Percentiles rank a stretch among this genome's conserved stretches.
These are phyloP conservation scores for Pyrgilauda ruficollis DNA, from an alignment of 2,113 vertebrate genomes.

Conservation along the genomic window DNA sequence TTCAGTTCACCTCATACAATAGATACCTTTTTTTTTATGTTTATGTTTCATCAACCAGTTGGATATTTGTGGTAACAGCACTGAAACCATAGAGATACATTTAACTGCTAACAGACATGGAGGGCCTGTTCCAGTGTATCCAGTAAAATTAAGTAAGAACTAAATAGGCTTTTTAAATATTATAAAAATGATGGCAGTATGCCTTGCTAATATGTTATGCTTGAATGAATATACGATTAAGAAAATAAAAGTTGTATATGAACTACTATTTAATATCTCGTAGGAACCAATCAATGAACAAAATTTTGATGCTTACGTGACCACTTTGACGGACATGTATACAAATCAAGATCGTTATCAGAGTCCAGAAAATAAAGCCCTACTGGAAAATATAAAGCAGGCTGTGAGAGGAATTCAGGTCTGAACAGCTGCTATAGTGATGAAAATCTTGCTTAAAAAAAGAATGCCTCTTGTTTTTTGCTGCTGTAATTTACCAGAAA, in stretches of 20 bases:
- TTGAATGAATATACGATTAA: slow-evolving; percentile 76
- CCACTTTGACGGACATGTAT: slow-evolving; percentile 98
- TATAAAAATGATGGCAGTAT: slow-evolving; percentile 47
- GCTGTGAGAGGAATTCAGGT: slow-evolving; percentile 99
- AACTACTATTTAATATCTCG: slow-evolving; percentile 83
- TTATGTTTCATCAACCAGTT: slow-evolving; percentile 65
- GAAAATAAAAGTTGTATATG: slow-evolving; percentile 79
- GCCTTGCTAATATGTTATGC: slow-evolving; percentile 72
- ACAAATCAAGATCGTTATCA: slow-evolving; percentile 98
- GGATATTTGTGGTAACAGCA: slow-evolving; percentile 69
- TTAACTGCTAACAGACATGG: slow-evolving; percentile 64
- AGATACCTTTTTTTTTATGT: slow-evolving; percentile 60
- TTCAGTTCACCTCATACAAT: slow-evolving; percentile 53
- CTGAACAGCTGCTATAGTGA: slow-evolving; percentile 80
- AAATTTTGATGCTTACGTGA: slow-evolving; percentile 99
- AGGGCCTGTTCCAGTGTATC: slow-evolving; percentile 69
- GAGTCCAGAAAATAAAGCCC: slow-evolving; percentile 97
- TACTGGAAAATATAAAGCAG: slow-evolving; percentile 99
- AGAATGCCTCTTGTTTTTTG: slow-evolving; percentile 84
- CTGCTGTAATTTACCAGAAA: slow-evolving; percentile 89
- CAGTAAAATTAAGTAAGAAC: slow-evolving; percentile 66
- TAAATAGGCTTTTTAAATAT: slow-evolving; percentile 55
- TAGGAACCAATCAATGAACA: slow-evolving; percentile 98
- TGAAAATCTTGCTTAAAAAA: slow-evolving; percentile 78
- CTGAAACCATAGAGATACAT: slow-evolving; percentile 70